Evolutionary conservation across 2,888 invertebrate species (phyloP).

Genomic region (Physocephala rufipes): DNA sequence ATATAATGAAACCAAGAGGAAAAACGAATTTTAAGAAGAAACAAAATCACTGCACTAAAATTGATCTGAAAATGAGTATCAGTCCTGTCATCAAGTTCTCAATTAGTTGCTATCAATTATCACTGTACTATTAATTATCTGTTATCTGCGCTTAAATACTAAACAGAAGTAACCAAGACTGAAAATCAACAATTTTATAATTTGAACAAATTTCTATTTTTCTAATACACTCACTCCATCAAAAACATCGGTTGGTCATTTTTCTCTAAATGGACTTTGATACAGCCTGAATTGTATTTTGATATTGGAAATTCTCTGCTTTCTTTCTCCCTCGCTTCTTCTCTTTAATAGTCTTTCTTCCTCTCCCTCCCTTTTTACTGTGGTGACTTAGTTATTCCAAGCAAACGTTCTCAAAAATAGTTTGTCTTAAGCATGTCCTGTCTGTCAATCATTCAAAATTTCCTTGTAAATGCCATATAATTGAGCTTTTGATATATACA

Average conservation of each 20-base stretch:
- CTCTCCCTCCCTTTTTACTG: neutral
- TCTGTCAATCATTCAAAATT: too few species aligned
- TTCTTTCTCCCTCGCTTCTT: conserved; percentile 1
- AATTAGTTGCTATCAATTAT: neutral
- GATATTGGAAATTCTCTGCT: neutral
- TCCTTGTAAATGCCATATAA: too few species aligned
- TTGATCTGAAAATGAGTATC: conserved; percentile 4
- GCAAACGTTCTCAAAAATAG: too few species aligned
- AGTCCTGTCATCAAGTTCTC: neutral
- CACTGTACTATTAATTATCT: too few species aligned
- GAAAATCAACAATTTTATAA: neutral
- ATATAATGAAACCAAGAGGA: neutral
- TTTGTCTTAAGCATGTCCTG: too few species aligned
- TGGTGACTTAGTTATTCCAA: too few species aligned
- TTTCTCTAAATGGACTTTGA: too few species aligned
- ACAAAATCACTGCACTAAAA: conserved; percentile 9
- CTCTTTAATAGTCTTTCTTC: conserved; percentile 7
- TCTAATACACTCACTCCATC: too few species aligned
- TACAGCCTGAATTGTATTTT: neutral
- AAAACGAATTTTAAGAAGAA: neutral
- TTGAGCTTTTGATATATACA: too few species aligned
- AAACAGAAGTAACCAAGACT: neutral
- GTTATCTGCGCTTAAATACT: neutral
- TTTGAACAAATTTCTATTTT: conserved; percentile 5
- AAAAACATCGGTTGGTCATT: too few species aligned